Percentiles rank a stretch among this genome's conserved stretches.
These are phyloP conservation scores for Dolichallabes microphthalmus DNA, from an alignment of 2,113 vertebrate genomes.

Conservation along the genomic window DNA sequence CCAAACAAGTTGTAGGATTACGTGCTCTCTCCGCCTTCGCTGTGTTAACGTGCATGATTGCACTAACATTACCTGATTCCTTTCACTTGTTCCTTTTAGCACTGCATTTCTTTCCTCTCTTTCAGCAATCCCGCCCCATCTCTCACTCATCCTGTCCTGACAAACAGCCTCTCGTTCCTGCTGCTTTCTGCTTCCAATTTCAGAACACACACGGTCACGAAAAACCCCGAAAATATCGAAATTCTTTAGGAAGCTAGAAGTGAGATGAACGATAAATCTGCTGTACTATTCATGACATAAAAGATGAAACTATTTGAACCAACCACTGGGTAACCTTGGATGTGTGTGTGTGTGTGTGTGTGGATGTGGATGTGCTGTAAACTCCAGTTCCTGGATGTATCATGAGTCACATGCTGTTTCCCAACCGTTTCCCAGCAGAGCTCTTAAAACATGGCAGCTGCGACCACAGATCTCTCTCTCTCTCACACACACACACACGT, in stretches of 20 bases:
- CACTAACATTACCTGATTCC: background rate
- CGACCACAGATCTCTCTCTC: conserved; percentile 57
- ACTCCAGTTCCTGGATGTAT: conserved; percentile 70
- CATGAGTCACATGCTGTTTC: conserved; percentile 73
- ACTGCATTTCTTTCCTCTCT: background rate
- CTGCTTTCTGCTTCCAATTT: background rate
- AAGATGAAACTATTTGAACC: conserved; percentile 2
- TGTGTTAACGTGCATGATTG: background rate
- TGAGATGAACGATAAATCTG: background rate
- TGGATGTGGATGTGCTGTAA: conserved; percentile 55
- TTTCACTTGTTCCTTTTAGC: background rate
- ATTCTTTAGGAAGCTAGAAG: background rate
- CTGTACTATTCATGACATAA: background rate
- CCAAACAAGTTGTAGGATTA: conserved; percentile 29
- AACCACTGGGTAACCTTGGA: conserved; percentile 25
- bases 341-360: conserved; percentile 27
- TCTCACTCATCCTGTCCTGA: conserved; percentile 1
- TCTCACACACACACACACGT: conserved; percentile 14
- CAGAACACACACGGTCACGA: conserved; percentile 8
- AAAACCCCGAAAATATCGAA: background rate
- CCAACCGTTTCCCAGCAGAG: conserved; percentile 74
- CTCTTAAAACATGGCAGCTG: conserved; percentile 69
- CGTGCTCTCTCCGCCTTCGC: background rate
- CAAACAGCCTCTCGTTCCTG: background rate
- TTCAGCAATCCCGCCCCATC: background rate